These are phyloP conservation scores for Aphrophora alni DNA, from an alignment of 2,888 invertebrate species.

Conservation along the genomic window DNA sequence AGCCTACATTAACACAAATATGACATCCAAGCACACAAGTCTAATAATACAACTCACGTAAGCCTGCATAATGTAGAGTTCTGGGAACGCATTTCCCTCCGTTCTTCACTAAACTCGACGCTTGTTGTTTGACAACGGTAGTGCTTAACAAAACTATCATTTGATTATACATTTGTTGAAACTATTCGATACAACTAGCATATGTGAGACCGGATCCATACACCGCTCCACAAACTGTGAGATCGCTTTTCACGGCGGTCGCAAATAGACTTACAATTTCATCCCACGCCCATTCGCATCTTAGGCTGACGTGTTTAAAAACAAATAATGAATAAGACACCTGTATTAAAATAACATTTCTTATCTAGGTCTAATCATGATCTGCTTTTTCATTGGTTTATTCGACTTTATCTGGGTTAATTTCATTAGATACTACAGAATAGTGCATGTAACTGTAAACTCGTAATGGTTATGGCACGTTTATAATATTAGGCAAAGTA, in stretches of 20 bases:
- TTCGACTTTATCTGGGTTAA: too few relatives aligned
- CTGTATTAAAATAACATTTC: not conserved
- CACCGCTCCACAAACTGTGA: not conserved
- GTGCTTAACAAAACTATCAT: not conserved
- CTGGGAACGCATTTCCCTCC: not conserved
- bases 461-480: too few relatives aligned
- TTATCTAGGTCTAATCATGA: too few relatives aligned
- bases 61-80: not conserved
- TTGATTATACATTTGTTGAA: not conserved
- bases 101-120: not conserved
- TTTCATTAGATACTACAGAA: too few relatives aligned
- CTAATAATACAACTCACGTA: not conserved
- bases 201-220: not conserved
- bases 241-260: not conserved
- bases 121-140: not conserved
- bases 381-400: too few relatives aligned
- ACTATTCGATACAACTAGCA: not conserved
- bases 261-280: not conserved
- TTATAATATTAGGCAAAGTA: too few relatives aligned
- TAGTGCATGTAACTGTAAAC: too few relatives aligned
- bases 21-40: too few relatives aligned
- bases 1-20: too few relatives aligned
- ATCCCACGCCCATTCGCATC: not conserved
- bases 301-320: not conserved
- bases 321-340: not conserved